Percentiles rank a stretch among this genome's conserved stretches.
Conservation (phyloP, 2,113 vertebrate species). For the Centropristis striata region DNA sequence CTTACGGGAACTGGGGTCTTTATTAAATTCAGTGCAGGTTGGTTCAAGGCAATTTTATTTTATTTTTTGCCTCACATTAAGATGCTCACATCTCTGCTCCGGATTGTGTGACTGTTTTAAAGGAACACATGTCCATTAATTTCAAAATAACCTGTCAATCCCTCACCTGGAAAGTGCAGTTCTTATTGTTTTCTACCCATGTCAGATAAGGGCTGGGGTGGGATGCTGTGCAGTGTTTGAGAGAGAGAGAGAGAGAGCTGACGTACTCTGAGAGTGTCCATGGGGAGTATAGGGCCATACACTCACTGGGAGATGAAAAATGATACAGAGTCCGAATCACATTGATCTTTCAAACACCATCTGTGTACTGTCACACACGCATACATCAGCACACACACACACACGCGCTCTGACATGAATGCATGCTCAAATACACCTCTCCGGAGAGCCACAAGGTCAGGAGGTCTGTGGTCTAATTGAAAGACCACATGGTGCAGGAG, state of each 20-base stretch:
- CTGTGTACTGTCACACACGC: slow-evolving; percentile 68
- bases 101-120: neutral
- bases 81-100: slow-evolving; percentile 3
- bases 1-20: neutral
- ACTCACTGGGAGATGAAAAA: slow-evolving; percentile 71
- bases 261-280: slow-evolving; percentile 33
- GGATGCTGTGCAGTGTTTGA: neutral
- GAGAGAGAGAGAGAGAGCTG: slow-evolving; percentile 14
- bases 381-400: slow-evolving; percentile 50
- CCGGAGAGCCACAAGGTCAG: slow-evolving; percentile 70
- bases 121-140: neutral
- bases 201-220: neutral
- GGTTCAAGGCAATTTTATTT: neutral
- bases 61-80: neutral
- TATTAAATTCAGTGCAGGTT: neutral
- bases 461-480: slow-evolving; percentile 74
- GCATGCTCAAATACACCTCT: slow-evolving; percentile 47
- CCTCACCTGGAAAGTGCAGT: neutral
- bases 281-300: slow-evolving; percentile 45
- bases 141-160: neutral
- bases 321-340: slow-evolving; percentile 60
- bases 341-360: slow-evolving; percentile 76
- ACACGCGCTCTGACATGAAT: slow-evolving; percentile 2
- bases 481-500: slow-evolving; percentile 75
- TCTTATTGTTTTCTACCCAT: neutral